phyloP scores from a whole-genome alignment of 2,797 vertebrate genomes.

The Mus spretus region DNA sequence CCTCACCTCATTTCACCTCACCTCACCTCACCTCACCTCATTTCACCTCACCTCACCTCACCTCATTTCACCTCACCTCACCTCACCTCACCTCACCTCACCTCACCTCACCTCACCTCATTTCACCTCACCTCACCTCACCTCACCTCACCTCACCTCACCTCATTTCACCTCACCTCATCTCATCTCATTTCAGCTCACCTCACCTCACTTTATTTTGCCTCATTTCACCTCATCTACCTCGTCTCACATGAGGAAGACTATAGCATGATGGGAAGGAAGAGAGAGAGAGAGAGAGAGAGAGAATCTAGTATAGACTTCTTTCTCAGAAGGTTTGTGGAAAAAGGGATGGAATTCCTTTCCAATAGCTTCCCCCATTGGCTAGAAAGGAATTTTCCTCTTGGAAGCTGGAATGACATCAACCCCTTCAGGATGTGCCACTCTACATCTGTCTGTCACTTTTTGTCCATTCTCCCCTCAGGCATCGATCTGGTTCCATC shows the following conservation, averaged over 20 bases:
- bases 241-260: background rate
- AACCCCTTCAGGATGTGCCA: background rate
- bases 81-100: background rate
- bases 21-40: background rate
- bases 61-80: rapidly evolving
- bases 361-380: background rate
- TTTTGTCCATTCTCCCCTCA: background rate
- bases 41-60: rapidly evolving
- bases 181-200: background rate
- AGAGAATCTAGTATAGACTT: background rate
- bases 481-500: background rate
- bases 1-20: too few species aligned
- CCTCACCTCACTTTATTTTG: background rate
- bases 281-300: background rate
- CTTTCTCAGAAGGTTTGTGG: background rate
- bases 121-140: rapidly evolving
- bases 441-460: background rate
- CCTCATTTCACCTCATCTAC: background rate
- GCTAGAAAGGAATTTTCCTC: background rate
- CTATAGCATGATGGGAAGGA: background rate
- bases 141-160: rapidly evolving
- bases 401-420: background rate
- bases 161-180: rapidly evolving
- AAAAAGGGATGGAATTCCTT: background rate
- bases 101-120: background rate